Evolutionary conservation across 2,888 invertebrate genomes (phyloP).

Genomic region (Sinohyriopsis cumingii): DNA sequence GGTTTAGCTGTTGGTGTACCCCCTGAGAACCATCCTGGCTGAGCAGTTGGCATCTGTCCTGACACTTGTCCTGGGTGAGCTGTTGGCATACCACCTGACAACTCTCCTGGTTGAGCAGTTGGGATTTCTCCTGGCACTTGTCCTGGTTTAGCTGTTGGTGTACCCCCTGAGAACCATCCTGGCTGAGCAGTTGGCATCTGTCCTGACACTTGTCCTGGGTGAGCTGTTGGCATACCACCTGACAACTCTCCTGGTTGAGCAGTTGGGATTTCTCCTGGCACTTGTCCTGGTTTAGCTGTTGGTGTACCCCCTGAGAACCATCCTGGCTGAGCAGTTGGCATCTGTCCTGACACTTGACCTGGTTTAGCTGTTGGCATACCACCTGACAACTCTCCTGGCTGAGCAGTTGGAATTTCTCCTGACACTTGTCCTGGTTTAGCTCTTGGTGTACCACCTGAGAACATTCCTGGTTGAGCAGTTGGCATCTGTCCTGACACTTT

Average conservation of each 20-base stretch:
- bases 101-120: conserved; percentile 4
- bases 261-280: too few relatives aligned
- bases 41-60: conserved; percentile 3
- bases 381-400: background rate
- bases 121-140: too few relatives aligned
- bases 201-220: conserved; percentile 2
- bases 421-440: conserved; percentile 7
- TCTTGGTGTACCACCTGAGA: conserved; percentile 11
- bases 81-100: conserved; percentile 5
- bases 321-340: conserved; percentile 1
- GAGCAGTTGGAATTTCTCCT: conserved; percentile 15
- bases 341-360: conserved; percentile 3
- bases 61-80: conserved; percentile 2
- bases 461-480: conserved; percentile 22
- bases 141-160: too few relatives aligned
- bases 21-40: background rate
- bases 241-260: conserved; percentile 1
- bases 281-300: too few relatives aligned
- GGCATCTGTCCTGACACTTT: conserved; percentile 12
- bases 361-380: conserved; percentile 8
- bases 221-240: conserved; percentile 7
- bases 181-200: conserved; percentile 3
- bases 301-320: background rate
- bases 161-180: background rate
- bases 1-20: background rate